A percentile compares a stretch with the other conserved stretches of the same genome.
Evolutionary conservation across 2,113 vertebrate species (phyloP).

Genomic region (Corythoichthys haematopterus): DNA sequence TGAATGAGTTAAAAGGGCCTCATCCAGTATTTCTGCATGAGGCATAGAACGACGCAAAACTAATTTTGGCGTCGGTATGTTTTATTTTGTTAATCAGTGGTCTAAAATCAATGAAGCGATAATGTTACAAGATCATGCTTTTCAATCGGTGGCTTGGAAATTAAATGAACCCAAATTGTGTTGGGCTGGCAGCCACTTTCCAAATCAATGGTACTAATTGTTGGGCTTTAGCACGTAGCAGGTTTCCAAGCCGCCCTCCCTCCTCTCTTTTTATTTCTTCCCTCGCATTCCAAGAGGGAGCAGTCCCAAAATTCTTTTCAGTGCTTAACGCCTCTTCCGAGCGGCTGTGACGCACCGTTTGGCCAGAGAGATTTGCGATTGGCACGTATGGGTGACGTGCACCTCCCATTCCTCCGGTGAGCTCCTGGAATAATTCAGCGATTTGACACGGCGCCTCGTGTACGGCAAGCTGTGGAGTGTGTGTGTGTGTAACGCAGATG

Average conservation of each 20-base stretch:
- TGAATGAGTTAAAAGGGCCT: no score
- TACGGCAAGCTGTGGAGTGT: conserved; percentile 41
- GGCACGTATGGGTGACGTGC: conserved; percentile 24
- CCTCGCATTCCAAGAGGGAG: conserved; percentile 29
- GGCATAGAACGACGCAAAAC: not conserved
- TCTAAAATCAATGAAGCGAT: conserved; percentile 8
- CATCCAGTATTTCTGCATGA: no score
- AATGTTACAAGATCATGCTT: conserved; percentile 11
- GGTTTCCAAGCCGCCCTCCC: conserved; percentile 40
- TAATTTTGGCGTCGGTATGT: not conserved
- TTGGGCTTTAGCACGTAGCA: conserved; percentile 37
- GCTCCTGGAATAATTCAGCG: conserved; percentile 34
- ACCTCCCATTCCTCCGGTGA: conserved; percentile 22
- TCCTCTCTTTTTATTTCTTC: not conserved
- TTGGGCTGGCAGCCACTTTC: conserved; percentile 37
- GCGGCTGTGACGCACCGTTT: conserved; percentile 44
- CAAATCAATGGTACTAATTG: conserved; percentile 47
- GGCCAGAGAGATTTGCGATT: conserved; percentile 31
- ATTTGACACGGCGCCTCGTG: conserved; percentile 46
- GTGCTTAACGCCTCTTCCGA: conserved; percentile 26
- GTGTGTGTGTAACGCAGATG: conserved; percentile 32
- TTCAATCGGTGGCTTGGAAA: conserved; percentile 23
- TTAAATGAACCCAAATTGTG: conserved; percentile 26
- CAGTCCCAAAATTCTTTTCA: conserved; percentile 28
- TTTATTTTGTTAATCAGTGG: conserved; percentile 1